Percentiles rank a stretch among this genome's conserved stretches.
phyloP scores from a whole-genome alignment of 2,888 invertebrate species.

The Mycogona germanica region DNA sequence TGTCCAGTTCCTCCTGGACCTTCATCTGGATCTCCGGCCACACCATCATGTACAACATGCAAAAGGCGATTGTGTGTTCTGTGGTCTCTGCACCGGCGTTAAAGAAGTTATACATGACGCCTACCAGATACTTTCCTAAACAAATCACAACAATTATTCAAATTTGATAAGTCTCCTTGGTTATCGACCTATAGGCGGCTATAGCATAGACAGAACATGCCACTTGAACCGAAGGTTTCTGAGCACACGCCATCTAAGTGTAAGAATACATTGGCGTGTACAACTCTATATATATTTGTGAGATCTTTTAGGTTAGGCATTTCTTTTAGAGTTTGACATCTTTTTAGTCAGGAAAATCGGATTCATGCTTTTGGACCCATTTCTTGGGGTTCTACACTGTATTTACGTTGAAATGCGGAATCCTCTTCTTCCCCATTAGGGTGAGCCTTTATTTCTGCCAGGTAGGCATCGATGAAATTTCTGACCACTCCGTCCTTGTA shows the following conservation, averaged over 20 bases:
- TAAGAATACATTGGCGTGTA: too few relatives aligned
- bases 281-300: too few relatives aligned
- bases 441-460: neutral
- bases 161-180: too few relatives aligned
- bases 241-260: too few relatives aligned
- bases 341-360: too few relatives aligned
- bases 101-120: neutral
- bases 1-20: slow-evolving; percentile 9
- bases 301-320: too few relatives aligned
- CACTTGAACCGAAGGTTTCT: too few relatives aligned
- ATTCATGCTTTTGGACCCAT: too few relatives aligned
- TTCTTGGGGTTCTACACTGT: too few relatives aligned
- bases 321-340: too few relatives aligned
- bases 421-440: neutral
- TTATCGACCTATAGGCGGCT: too few relatives aligned
- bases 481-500: neutral
- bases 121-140: slow-evolving; percentile 4
- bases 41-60: neutral
- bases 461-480: neutral
- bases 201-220: too few relatives aligned
- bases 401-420: neutral
- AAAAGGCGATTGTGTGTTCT: neutral
- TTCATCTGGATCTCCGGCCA: slow-evolving; percentile 11
- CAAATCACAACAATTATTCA: neutral
- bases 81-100: slow-evolving; percentile 4